These are phyloP conservation scores for Gymnoscopelus braueri DNA, from an alignment of 2,797 vertebrate species.

Conservation along the genomic window DNA sequence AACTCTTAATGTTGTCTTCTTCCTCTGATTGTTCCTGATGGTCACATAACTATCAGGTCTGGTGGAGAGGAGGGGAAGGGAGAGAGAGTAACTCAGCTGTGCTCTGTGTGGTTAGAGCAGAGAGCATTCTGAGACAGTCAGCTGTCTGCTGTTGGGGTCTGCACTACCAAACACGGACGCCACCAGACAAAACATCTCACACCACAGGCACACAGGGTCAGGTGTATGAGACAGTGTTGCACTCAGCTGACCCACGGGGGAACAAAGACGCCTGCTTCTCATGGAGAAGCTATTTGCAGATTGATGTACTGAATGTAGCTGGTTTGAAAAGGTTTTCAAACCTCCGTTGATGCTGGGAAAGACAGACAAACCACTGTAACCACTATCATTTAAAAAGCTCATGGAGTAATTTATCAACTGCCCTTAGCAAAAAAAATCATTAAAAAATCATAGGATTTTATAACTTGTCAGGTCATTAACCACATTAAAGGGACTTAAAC, in stretches of 20 bases:
- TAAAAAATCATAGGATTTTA: too few relatives aligned
- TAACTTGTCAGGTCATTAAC: too few relatives aligned
- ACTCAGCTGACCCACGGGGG: slow-evolving; percentile 30
- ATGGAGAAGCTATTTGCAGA: not conserved
- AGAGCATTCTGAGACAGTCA: slow-evolving; percentile 37
- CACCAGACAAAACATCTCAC: slow-evolving; percentile 53
- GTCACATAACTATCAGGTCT: not conserved
- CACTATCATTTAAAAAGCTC: too few relatives aligned
- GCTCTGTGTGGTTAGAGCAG: slow-evolving; percentile 16
- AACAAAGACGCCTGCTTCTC: slow-evolving; percentile 2
- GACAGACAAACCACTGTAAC: too few relatives aligned
- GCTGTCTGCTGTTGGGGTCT: slow-evolving; percentile 50
- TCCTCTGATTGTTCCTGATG: too few relatives aligned
- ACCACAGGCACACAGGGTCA: slow-evolving; percentile 24
- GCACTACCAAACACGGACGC: slow-evolving; percentile 8
- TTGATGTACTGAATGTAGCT: not conserved
- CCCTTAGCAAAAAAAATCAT: too few relatives aligned
- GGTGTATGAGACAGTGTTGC: slow-evolving; percentile 34
- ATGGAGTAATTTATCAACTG: too few relatives aligned
- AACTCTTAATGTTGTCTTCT: too few relatives aligned
- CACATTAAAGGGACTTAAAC: too few relatives aligned
- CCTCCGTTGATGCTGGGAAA: too few relatives aligned
- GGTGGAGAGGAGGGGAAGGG: not conserved
- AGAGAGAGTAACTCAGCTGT: too few relatives aligned
- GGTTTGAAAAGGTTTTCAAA: too few relatives aligned